Percentiles rank a stretch among this genome's conserved stretches.
These are phyloP conservation scores for Adelognathus sp. DNA, from an alignment of 2,888 invertebrate species.

Conservation along the genomic window DNA sequence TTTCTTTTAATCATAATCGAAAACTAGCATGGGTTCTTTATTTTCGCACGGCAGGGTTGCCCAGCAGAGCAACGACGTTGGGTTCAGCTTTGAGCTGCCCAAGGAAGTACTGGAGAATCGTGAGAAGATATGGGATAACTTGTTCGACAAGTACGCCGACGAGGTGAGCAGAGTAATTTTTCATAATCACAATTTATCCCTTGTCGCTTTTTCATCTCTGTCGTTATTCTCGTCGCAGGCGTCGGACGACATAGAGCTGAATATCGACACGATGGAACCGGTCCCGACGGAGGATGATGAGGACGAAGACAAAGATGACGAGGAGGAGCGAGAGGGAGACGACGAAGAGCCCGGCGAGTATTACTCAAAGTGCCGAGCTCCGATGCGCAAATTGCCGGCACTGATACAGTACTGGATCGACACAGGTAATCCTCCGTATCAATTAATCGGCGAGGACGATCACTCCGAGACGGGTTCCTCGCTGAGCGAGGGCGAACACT, in stretches of 20 bases:
- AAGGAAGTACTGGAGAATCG: constrained; percentile 56
- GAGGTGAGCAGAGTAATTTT: constrained; percentile 55
- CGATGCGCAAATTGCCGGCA: constrained; percentile 64
- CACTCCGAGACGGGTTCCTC: constrained; percentile 60
- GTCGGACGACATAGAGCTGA: constrained; percentile 57
- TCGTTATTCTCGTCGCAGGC: constrained; percentile 49
- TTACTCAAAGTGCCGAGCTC: constrained; percentile 43
- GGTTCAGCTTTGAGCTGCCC: constrained; percentile 46
- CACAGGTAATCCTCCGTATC: constrained; percentile 70
- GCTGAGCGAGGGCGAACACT: constrained; percentile 60
- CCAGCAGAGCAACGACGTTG: constrained; percentile 30
- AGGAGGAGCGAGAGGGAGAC: constrained; percentile 20
- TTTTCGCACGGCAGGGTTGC: constrained; percentile 59
- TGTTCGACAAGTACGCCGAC: constrained; percentile 67
- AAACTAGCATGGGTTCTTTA: constrained; percentile 58
- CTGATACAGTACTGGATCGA: constrained; percentile 74
- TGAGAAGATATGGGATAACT: constrained; percentile 63
- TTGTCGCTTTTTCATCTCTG: not conserved
- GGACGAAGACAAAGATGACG: constrained; percentile 8
- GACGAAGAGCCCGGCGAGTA: constrained; percentile 20
- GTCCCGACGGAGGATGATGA: constrained; percentile 19
- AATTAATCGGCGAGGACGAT: constrained; percentile 7
- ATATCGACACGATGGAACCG: constrained; percentile 54
- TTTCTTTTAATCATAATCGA: not conserved
- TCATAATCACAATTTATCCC: not conserved